A percentile compares a stretch with the other conserved stretches of the same genome.
Conservation (phyloP, 2,888 invertebrate species). For the Hypena proboscidalis region DNA sequence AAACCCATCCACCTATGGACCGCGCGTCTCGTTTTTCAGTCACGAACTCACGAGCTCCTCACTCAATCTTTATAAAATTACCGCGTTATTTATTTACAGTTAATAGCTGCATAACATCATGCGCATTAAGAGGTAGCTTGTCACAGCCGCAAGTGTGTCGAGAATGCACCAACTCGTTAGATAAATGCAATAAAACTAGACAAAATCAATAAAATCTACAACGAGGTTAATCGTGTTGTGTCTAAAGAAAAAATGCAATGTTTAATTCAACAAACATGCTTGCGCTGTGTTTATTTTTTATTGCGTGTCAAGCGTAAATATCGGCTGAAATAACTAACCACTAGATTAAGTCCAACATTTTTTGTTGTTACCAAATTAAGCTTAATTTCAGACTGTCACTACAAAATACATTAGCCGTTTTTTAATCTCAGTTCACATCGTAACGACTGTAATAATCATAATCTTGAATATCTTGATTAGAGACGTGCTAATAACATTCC, state of each 20-base stretch:
- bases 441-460: too few relatives aligned
- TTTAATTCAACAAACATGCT: conserved; percentile 16
- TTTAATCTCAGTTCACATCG: too few relatives aligned
- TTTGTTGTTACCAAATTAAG: neutral
- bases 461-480: too few relatives aligned
- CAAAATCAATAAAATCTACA: conserved; percentile 20
- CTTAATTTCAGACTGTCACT: too few relatives aligned
- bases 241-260: conserved; percentile 7
- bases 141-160: conserved; percentile 33
- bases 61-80: too few relatives aligned
- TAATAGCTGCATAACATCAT: conserved; percentile 22
- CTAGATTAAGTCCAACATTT: neutral
- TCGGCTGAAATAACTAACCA: conserved; percentile 5
- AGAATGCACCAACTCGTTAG: conserved; percentile 31
- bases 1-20: too few relatives aligned
- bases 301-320: neutral
- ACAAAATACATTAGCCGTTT: neutral
- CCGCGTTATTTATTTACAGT: too few relatives aligned
- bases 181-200: conserved; percentile 26
- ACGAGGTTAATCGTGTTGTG: conserved; percentile 25
- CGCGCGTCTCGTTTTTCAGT: too few relatives aligned
- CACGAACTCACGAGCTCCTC: too few relatives aligned
- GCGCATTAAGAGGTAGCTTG: conserved; percentile 20
- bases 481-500: too few relatives aligned
- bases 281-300: conserved; percentile 8